Evolutionary conservation across 2,797 vertebrate species (phyloP).

Genomic region (Fundulus diaphanus): DNA sequence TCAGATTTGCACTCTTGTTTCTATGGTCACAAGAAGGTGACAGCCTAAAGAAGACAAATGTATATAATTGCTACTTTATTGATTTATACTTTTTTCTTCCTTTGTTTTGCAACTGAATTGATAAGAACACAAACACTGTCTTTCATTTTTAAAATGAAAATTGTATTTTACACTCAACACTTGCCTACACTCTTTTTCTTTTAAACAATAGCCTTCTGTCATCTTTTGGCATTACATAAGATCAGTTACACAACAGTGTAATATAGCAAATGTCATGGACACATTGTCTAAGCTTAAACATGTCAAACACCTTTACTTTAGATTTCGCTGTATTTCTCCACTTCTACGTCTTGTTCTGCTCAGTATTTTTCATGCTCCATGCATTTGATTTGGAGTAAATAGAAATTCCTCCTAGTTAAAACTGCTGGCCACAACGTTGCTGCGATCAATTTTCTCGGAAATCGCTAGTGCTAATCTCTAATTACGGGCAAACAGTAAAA

Average conservation of each 20-base stretch:
- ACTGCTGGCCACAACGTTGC: constrained; percentile 3
- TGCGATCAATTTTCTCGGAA: background rate
- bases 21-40: background rate
- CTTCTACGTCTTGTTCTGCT: background rate
- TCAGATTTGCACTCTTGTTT: background rate
- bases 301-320: background rate
- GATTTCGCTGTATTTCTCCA: background rate
- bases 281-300: background rate
- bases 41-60: background rate
- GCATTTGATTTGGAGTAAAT: background rate
- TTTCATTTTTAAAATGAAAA: background rate
- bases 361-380: background rate
- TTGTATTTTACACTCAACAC: background rate
- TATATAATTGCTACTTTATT: background rate
- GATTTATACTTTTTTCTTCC: background rate
- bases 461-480: background rate
- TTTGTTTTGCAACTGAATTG: background rate
- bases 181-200: background rate
- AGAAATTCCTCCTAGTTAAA: constrained; percentile 7
- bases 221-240: background rate
- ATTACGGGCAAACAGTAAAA: background rate
- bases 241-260: background rate
- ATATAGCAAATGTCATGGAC: background rate
- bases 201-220: constrained; percentile 1
- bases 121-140: background rate